Percentiles rank a stretch among this genome's conserved stretches.
Conservation (phyloP, 2,888 invertebrate species). For the Caenorhabditis uteleia region DNA sequence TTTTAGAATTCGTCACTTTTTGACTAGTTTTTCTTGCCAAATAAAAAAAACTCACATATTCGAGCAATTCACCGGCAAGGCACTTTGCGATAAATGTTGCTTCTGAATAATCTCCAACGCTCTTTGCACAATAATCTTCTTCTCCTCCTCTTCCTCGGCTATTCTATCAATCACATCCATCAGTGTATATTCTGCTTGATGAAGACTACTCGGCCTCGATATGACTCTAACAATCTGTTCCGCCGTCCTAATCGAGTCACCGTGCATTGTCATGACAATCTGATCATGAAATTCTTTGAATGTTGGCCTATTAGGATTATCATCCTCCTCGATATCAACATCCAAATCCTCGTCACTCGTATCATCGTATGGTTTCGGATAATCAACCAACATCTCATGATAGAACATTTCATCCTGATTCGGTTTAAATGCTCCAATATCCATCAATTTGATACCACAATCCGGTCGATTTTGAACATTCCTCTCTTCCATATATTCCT, state of each 20-base stretch:
- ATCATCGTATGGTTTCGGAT: conserved; percentile 1
- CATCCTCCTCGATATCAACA: conserved; percentile 1
- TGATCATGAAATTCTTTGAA: not conserved
- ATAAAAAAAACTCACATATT: conserved; percentile 8
- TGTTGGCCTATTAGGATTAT: not conserved
- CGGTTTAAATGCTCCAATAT: not conserved
- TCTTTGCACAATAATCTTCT: not conserved
- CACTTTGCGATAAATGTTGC: conserved; percentile 13
- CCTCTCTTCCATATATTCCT: conserved; percentile 4
- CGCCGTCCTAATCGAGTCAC: conserved; percentile 1
- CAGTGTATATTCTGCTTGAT: conserved; percentile 1
- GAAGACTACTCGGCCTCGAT: not conserved
- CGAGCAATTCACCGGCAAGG: not conserved
- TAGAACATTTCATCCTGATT: not conserved
- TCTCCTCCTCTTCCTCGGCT: not conserved
- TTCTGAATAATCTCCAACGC: conserved; percentile 9
- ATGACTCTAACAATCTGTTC: conserved; percentile 1
- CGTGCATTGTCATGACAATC: not conserved
- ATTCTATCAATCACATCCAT: not conserved
- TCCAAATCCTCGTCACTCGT: not conserved
- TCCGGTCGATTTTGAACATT: conserved; percentile 7
- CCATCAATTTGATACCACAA: not conserved
- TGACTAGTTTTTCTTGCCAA: no score
- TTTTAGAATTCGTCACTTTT: no score
- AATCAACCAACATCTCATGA: conserved; percentile 3